phyloP scores from a whole-genome alignment of 2,797 vertebrate genomes.

The Melanotaenia trifasciata region DNA sequence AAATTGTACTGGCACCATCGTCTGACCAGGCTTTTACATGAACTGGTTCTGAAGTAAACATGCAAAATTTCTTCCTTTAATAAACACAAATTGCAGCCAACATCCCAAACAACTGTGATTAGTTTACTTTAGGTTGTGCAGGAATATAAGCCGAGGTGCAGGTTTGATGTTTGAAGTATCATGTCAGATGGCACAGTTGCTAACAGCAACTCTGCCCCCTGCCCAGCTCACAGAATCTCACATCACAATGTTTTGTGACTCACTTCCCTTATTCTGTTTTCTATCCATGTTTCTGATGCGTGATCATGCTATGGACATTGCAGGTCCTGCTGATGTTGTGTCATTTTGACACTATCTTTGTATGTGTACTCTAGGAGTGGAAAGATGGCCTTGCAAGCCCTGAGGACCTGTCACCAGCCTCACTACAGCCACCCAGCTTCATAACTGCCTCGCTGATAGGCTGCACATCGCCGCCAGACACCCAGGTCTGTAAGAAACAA shows the following conservation, averaged over 20 bases:
- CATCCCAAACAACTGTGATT: conserved; percentile 27
- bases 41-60: conserved; percentile 55
- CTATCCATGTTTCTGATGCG: conserved; percentile 20
- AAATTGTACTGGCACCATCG: neutral
- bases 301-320: conserved; percentile 12
- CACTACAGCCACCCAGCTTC: conserved; percentile 77
- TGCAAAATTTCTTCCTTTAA: conserved; percentile 24
- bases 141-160: conserved; percentile 25
- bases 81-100: conserved; percentile 45
- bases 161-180: conserved; percentile 32
- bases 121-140: conserved; percentile 40
- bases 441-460: conserved; percentile 77
- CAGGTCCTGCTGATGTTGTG: conserved; percentile 21
- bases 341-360: conserved; percentile 37
- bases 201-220: conserved; percentile 31
- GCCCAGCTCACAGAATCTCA: conserved; percentile 36
- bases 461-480: conserved; percentile 72
- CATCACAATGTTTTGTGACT: conserved; percentile 26
- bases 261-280: conserved; percentile 22
- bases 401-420: conserved; percentile 78
- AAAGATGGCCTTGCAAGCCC: conserved; percentile 80
- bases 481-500: conserved; percentile 72
- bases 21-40: conserved; percentile 14
- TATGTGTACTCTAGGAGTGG: conserved; percentile 79
- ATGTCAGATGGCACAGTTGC: conserved; percentile 34